Base-by-base conservation (phyloP, 2,797 vertebrate species). In the Discoglossus pictus region DNA sequence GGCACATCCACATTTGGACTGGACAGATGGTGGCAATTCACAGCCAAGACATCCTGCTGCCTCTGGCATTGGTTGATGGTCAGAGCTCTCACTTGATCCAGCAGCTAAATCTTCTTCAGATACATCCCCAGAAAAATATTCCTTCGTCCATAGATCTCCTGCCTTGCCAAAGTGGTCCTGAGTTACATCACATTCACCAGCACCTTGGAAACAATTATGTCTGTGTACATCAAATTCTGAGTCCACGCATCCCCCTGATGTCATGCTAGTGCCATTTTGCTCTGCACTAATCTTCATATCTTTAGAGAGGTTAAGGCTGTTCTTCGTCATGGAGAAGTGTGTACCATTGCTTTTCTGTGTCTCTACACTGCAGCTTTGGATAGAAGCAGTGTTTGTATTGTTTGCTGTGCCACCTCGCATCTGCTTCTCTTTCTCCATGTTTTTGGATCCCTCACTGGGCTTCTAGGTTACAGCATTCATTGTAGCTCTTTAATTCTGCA, bases 401-500 rank as follows among this genome's bases (percentile, higher is more conserved):
- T 55, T 66, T 73, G 76, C 71, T 46, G 65, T 60, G 74, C 60
- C 73, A 9, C 39, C 43, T 36, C 16, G 11, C 17, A 36, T 21
- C 11, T 27, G 55, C 10, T 17, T 38, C 15, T 73, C 70, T 8
- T 17, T 38, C 15, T 73, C 70, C 66, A 72, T 65, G 11, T 25
- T 40, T 4, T 23, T 12, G 1, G 27, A 13, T 31, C 62, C 40
- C 2, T 1, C 43, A 58, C 7, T 21, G 68, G 42, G 48, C 24
- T 50, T 74, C 76, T 78, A 85, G 58, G 81, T 84, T 40, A 85
- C 79, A 62, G 81, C 79, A 72, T 79, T 81, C 76, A 73, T 79
- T 48, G 11, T 65, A 51, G 46, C 7, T 61, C 72, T 62, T 47
- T 40, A 44, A 40, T 60, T 79, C 79, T 82, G 77, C 24, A 78